A percentile compares a stretch with the other conserved stretches of the same genome.
Evolutionary conservation across 2,113 vertebrate species (phyloP).

Genomic region (Protobothrops mucrosquamatus): DNA sequence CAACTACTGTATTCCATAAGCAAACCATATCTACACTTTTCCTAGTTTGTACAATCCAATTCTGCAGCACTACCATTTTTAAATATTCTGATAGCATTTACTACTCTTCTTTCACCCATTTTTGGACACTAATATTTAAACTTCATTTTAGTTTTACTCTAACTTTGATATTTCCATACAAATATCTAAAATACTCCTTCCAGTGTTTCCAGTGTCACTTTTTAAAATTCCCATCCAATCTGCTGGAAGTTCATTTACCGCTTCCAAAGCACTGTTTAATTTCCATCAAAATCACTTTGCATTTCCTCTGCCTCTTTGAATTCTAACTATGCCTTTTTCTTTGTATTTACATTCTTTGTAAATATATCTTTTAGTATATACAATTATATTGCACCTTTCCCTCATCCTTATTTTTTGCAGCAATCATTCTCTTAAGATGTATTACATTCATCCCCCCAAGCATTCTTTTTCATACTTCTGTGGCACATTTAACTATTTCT

Average conservation of each 20-base stretch:
- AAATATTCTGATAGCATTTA: neutral
- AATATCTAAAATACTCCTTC: neutral
- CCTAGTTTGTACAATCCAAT: neutral
- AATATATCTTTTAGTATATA: neutral
- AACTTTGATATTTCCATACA: neutral
- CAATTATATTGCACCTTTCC: neutral
- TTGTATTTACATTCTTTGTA: neutral
- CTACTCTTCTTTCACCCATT: neutral
- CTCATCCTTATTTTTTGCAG: neutral
- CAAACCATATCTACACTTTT: neutral
- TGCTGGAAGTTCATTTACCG: neutral
- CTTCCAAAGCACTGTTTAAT: neutral
- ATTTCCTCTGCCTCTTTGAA: neutral
- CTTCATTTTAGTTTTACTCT: neutral
- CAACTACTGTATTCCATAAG: neutral
- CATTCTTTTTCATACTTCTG: neutral
- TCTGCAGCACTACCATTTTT: neutral
- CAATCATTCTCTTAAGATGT: neutral
- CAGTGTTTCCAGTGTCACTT: neutral
- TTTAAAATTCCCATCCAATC: neutral
- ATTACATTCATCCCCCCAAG: neutral
- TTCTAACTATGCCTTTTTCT: neutral
- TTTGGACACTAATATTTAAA: neutral
- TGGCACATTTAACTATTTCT: neutral
- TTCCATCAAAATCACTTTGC: neutral